Base-by-base conservation (phyloP, 2,113 vertebrate genomes). In the Serilophus lunatus region DNA sequence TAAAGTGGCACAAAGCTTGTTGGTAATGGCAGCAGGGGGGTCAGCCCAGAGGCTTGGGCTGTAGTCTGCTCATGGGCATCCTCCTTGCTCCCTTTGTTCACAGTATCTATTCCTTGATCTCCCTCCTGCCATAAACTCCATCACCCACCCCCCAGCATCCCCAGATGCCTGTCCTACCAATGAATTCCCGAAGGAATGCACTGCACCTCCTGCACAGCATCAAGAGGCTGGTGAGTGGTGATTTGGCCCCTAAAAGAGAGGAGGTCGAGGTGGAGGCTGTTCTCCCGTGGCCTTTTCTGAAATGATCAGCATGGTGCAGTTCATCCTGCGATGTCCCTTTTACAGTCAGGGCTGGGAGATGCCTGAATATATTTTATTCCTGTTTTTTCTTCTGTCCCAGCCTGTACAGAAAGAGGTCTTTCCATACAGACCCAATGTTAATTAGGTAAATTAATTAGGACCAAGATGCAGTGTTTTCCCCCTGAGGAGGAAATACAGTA, bases 361-460 rank as follows among this genome's bases (percentile, higher is more conserved):
- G 90, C 74, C 75, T 57, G 66, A 76, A 45, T 65, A 29, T 93
- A 78, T 76, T 96, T 94, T 56, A 86, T 85, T 86, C 82, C 71
- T 53, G 33, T 13, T 79, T 60, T 72, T 75, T 35, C 45, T 25
- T 65, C 59, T 40, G 22, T 86, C 79, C 85, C 1, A 3, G 17
- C 42, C 84, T 16, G 53, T 47, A 47, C 35, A 81, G 92, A 91
- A 94, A 77, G 44, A 81, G 38, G 29, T 49, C 86, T 95, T 91
- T 95, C 81, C 92, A 86, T 91, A 88, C 72, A 76, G 69, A 50
- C 77, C 94, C 51, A 60, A 20, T 94, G 91, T 93, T 97, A 94
- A 96, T 95, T 75, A 93, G 69, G 91, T 64, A 91, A 93, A 95
- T 96, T 97, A 95, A 97, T 97, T 96, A 96, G 83, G 61, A 71